Evolutionary conservation across 2,113 vertebrate genomes (phyloP).

Genomic region (Lepisosteus oculatus): DNA sequence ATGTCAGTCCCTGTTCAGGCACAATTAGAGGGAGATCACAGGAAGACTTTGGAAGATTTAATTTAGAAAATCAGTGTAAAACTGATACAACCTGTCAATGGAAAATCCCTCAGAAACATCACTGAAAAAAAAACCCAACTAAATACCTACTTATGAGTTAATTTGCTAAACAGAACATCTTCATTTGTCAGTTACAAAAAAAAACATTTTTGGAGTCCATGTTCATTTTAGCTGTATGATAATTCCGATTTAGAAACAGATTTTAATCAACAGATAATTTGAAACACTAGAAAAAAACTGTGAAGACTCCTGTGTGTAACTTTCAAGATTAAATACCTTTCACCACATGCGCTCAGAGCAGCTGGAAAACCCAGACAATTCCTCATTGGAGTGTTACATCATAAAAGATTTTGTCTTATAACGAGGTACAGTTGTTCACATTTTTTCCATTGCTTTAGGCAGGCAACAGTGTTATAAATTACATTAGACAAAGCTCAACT

Average conservation of each 20-base stretch:
- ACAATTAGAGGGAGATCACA: too few relatives aligned
- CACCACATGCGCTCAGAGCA: constrained; percentile 53
- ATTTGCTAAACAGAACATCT: too few relatives aligned
- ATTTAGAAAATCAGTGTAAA: too few relatives aligned
- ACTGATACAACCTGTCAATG: too few relatives aligned
- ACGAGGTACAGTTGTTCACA: constrained; percentile 68
- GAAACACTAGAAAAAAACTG: constrained; percentile 56
- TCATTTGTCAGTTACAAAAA: too few relatives aligned
- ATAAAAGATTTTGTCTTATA: constrained; percentile 73
- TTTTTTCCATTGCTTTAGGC: constrained; percentile 82
- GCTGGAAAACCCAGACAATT: constrained; percentile 63
- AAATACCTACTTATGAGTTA: too few relatives aligned
- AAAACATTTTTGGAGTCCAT: too few relatives aligned
- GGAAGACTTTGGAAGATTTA: too few relatives aligned
- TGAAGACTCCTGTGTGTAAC: constrained; percentile 59
- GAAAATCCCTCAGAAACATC: too few relatives aligned
- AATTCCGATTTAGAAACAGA: constrained; percentile 32
- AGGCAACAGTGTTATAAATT: constrained; percentile 89
- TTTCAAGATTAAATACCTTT: constrained; percentile 72
- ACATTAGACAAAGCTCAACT: constrained; percentile 88
- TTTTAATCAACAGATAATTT: constrained; percentile 69
- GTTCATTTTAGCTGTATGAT: too few relatives aligned
- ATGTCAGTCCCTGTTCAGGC: too few relatives aligned
- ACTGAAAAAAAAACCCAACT: too few relatives aligned
- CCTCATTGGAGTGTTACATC: constrained; percentile 71